These are phyloP conservation scores for Lophura nycthemera DNA, from an alignment of 2,113 vertebrate species.

Conservation along the genomic window DNA sequence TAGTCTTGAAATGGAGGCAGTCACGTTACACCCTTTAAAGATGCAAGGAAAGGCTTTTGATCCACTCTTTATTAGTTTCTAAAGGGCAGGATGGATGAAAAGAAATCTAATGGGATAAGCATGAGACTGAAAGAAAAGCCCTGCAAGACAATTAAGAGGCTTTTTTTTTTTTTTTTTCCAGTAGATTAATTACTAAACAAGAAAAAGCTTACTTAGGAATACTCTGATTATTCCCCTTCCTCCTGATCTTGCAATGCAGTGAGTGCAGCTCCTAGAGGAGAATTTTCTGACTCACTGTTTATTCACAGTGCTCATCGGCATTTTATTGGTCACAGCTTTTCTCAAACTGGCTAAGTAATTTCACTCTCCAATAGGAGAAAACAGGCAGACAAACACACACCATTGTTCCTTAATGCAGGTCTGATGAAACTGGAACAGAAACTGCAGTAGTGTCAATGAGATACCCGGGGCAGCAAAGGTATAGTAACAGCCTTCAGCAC, in stretches of 20 bases:
- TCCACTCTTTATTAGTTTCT: constrained; percentile 63
- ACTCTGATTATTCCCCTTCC: neutral
- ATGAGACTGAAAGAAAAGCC: constrained; percentile 44
- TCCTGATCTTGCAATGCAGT: neutral
- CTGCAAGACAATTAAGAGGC: constrained; percentile 47
- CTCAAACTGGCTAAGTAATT: neutral
- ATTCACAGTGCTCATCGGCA: neutral
- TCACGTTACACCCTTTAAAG: constrained; percentile 13
- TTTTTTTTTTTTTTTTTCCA: neutral
- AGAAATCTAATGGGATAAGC: constrained; percentile 55
- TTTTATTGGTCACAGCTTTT: neutral
- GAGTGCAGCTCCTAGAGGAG: constrained; percentile 13
- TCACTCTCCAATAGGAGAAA: neutral
- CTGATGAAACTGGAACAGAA: neutral
- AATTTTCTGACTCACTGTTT: neutral
- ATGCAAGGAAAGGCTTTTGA: constrained; percentile 47
- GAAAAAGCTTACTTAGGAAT: constrained; percentile 52
- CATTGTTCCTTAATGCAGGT: neutral
- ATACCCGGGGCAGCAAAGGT: neutral
- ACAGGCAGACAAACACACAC: neutral
- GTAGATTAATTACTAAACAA: constrained; percentile 61
- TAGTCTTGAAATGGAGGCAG: neutral
- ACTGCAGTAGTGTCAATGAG: neutral
- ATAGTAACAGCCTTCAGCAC: neutral
- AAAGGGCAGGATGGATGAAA: constrained; percentile 54